Base-by-base conservation (phyloP, 2,797 vertebrate species). In the Sorex maritimensis region DNA sequence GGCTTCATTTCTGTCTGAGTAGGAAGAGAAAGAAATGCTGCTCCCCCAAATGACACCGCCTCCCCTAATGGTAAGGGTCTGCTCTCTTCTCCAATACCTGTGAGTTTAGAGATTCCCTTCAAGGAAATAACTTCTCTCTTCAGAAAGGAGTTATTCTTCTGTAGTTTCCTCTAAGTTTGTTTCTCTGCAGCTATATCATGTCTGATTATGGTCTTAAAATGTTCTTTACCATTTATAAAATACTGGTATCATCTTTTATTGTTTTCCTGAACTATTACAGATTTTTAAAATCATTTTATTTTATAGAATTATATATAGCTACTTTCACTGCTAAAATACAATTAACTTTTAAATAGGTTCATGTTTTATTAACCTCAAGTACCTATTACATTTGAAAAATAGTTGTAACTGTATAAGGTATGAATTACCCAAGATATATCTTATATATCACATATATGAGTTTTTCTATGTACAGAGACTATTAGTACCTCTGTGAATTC, bases 311-410 rank as follows among this genome's bases (percentile, higher is more conserved):
- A 46, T 61, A 84, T 61, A 78, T 44, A 52, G n/a, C 26, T 34
- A 41, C 15, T 17, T 34, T 81, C 65, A 92, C 49, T 15, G 55
- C 63, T 86, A 30, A 72, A 71, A 87, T n/a, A 30, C 58, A 67
- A 58, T 44, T 89, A 46, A 84, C 65, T 95, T 79, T 86, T 87
- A 81, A 77, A 81, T 73, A 71, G 82, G 84, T 86, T 26, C 58
- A 49, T 84, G 28, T 91, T 95, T 87, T 95, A 86, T 91, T 84
- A 86, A 89, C 68, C 34, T 34, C 58, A 77, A 88, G 65, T 7
- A 34, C 68, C 46, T 9, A 67, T 79, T 58, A 52, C 15, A 44
- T 63, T 71, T 94, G 78, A 81, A 83, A 95, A 81, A 75, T 71
- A 30, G 52, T 81, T 74, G 49, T 65, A 69, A 80, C 81, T 91